Evolutionary conservation across 2,888 invertebrate species (phyloP).

Genomic region (Drosophila meridionalis): DNA sequence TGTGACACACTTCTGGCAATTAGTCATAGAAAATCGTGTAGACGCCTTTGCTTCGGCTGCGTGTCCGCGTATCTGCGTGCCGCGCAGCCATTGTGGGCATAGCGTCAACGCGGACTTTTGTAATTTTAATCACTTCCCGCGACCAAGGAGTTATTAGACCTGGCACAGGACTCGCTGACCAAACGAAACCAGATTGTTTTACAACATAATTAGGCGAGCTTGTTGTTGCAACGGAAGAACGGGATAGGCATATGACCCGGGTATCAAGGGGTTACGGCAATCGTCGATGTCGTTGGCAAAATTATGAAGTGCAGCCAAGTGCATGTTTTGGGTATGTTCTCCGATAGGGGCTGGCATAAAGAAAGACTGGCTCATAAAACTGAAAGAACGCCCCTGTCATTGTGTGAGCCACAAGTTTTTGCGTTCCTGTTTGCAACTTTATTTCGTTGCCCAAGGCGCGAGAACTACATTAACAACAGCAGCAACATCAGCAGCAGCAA

Average conservation of each 20-base stretch:
- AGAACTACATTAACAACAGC: slow-evolving; percentile 48
- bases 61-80: slow-evolving; percentile 69
- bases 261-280: background rate
- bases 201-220: slow-evolving; percentile 75
- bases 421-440: slow-evolving; percentile 69
- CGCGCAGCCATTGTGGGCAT: slow-evolving; percentile 66
- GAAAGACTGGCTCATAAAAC: slow-evolving; percentile 54
- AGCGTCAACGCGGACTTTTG: slow-evolving; percentile 71
- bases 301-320: slow-evolving; percentile 75
- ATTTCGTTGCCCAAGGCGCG: slow-evolving; percentile 68
- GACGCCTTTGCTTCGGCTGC: slow-evolving; percentile 39
- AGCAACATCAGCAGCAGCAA: slow-evolving; percentile 16
- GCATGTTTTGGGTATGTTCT: slow-evolving; percentile 60
- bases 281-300: slow-evolving; percentile 35
- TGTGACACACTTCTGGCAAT: slow-evolving; percentile 83
- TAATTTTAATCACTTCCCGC: slow-evolving; percentile 77
- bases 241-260: background rate
- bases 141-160: slow-evolving; percentile 47
- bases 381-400: slow-evolving; percentile 62
- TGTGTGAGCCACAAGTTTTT: slow-evolving; percentile 33
- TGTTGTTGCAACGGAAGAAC: slow-evolving; percentile 39
- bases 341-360: slow-evolving; percentile 54
- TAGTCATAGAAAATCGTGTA: slow-evolving; percentile 83
- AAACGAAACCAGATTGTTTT: slow-evolving; percentile 71
- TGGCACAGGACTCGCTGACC: slow-evolving; percentile 28